Base-by-base conservation (phyloP, 1,140 invertebrate species). In the Orchesella cincta region DNA sequence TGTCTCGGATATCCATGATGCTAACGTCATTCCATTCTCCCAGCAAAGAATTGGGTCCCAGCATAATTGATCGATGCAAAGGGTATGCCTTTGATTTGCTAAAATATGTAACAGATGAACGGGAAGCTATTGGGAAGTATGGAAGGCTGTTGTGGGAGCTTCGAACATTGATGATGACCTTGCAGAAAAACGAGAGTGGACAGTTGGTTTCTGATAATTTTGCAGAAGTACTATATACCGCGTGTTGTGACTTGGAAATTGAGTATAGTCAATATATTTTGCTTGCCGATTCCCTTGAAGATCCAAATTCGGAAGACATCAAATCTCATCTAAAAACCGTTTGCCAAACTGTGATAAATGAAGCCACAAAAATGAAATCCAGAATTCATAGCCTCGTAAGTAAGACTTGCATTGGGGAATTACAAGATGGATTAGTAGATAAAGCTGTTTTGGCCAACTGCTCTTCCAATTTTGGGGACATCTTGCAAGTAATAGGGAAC, bases 41-140 rank as follows among this genome's bases (percentile, higher is more conserved):
- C 0, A 90, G 92, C 36, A 89, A 91, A 80, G 94, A 97, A 83
- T 85, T 98, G 34, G 93, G 93, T 14, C 85, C 91, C 0, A 90
- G 90, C 51, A 93, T 93, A 80, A 90, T 94, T 67, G 93, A 96
- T 76, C 88, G 94, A 73, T 93, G 93, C 80, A 91, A 91, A 86
- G 96, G 96, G 54, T 95, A 92, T 84, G 87, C 90, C 0, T 87
- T 88, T 72, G 90, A 93, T 80, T 82, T 94, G 16, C 86, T 92
- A 81, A 87, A 39, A 23, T 3, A 62, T 14, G 64, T 74, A 0
- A 34, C 31, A 1, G 23, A 35, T 5, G 75, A 81, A 54, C 80
- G 79, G 39, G 35, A 33, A 26, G 1, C 35, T 23, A 79, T 83
- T 51, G 77, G 73, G 28, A 57, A 71, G 51, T 76, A 76, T 74